A percentile compares a stretch with the other conserved stretches of the same genome.
Evolutionary conservation across 2,888 invertebrate species (phyloP).

Genomic region (Leucania comma): DNA sequence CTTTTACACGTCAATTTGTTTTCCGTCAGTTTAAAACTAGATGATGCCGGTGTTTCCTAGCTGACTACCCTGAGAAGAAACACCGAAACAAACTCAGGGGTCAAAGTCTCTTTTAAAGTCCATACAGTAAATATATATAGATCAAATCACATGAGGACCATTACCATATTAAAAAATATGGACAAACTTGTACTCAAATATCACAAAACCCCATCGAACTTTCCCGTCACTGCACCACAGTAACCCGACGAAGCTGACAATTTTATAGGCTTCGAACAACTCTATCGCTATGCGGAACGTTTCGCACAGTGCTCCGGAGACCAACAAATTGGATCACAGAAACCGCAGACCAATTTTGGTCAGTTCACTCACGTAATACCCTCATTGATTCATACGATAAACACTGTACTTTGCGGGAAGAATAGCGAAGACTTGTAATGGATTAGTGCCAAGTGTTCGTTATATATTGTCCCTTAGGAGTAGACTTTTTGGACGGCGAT

Average conservation of each 20-base stretch:
- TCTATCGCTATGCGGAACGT: conserved; percentile 60
- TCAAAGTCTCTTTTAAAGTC: too few species aligned
- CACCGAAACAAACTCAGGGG: too few species aligned
- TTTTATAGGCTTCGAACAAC: conserved; percentile 31
- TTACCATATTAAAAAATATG: too few species aligned
- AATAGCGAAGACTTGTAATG: conserved; percentile 50
- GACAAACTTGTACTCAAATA: not conserved
- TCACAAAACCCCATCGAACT: not conserved
- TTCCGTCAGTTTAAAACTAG: too few species aligned
- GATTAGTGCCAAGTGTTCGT: conserved; percentile 24
- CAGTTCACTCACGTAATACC: conserved; percentile 76
- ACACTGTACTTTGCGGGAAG: conserved; percentile 63
- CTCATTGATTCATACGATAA: conserved; percentile 77
- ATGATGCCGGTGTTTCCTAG: too few species aligned
- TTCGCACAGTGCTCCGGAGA: conserved; percentile 61
- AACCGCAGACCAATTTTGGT: conserved; percentile 80
- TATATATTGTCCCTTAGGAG: conserved; percentile 30
- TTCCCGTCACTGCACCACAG: conserved; percentile 1
- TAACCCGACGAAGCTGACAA: conserved; percentile 12
- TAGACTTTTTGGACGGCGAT: not conserved
- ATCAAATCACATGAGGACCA: too few species aligned
- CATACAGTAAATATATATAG: too few species aligned
- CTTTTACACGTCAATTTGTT: too few species aligned
- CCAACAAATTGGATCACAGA: conserved; percentile 75
- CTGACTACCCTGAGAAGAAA: too few species aligned